Conservation (phyloP, 2,888 invertebrate genomes). For the Flabesymbios commensalis region DNA sequence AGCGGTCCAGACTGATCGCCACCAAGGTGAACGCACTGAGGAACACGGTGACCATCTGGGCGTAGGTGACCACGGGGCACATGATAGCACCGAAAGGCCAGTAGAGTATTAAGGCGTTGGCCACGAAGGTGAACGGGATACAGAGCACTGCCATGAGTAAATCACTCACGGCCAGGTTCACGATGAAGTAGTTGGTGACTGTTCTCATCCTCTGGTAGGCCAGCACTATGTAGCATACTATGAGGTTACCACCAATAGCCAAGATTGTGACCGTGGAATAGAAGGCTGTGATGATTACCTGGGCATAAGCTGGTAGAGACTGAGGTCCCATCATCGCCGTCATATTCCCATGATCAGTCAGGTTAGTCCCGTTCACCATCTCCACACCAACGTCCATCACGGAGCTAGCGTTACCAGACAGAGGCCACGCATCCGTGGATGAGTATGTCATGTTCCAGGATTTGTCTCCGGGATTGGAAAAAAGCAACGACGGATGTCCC, state of each 20-base stretch:
- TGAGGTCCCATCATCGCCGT: background rate
- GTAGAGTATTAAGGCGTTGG: slow-evolving; percentile 75
- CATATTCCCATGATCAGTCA: no score
- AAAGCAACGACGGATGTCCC: no score
- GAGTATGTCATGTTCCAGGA: no score
- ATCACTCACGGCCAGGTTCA: slow-evolving; percentile 61
- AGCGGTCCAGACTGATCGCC: slow-evolving; percentile 87
- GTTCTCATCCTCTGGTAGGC: slow-evolving; percentile 18
- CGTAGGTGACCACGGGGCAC: slow-evolving; percentile 82
- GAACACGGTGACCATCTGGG: slow-evolving; percentile 67
- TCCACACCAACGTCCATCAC: no score
- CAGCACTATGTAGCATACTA: slow-evolving; percentile 16
- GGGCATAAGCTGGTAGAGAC: background rate
- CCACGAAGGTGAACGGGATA: slow-evolving; percentile 69
- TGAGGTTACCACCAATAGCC: slow-evolving; percentile 61
- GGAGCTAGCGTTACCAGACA: no score
- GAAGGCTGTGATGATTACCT: slow-evolving; percentile 58
- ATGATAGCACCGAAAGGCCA: slow-evolving; percentile 86
- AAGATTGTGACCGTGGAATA: slow-evolving; percentile 62
- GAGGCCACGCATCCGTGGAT: no score
- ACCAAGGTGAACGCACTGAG: slow-evolving; percentile 89
- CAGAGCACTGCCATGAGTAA: slow-evolving; percentile 63
- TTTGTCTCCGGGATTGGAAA: no score
- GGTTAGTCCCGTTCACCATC: no score
- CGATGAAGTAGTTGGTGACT: slow-evolving; percentile 74